phyloP scores from a whole-genome alignment of 92 coral and sea anemone species.

The Isaurus tuberculatus region DNA sequence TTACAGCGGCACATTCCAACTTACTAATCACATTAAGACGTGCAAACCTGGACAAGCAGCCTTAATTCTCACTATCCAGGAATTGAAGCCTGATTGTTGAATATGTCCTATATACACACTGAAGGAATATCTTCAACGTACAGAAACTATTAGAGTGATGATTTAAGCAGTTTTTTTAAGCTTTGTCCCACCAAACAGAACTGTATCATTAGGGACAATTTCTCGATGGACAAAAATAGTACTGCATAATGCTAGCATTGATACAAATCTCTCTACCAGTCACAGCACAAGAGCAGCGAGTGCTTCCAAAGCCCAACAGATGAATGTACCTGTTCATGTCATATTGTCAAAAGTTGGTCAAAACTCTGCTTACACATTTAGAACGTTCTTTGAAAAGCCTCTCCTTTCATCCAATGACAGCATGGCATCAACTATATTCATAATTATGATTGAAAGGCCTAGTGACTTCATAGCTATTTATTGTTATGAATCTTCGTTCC shows the following conservation, averaged over 20 bases:
- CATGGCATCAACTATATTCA: background rate
- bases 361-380: background rate
- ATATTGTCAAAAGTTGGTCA: constrained; percentile 51
- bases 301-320: constrained; percentile 41
- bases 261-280: constrained; percentile 32
- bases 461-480: background rate
- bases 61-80: background rate
- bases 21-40: constrained; percentile 15
- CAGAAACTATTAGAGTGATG: background rate
- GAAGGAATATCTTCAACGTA: constrained; percentile 40
- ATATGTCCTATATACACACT: constrained; percentile 59
- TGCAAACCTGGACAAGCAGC: constrained; percentile 11
- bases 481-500: background rate
- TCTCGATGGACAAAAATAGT: constrained; percentile 59
- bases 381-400: background rate
- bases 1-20: constrained; percentile 12
- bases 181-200: constrained; percentile 12
- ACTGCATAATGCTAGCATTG: constrained; percentile 57
- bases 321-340: constrained; percentile 54
- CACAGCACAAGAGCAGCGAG: constrained; percentile 61
- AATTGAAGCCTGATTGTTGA: constrained; percentile 28
- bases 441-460: background rate
- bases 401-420: background rate
- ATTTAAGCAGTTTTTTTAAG: background rate
- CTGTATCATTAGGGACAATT: constrained; percentile 48